Base-by-base conservation (phyloP, 2,797 vertebrate genomes). In the Bradypus variegatus region DNA sequence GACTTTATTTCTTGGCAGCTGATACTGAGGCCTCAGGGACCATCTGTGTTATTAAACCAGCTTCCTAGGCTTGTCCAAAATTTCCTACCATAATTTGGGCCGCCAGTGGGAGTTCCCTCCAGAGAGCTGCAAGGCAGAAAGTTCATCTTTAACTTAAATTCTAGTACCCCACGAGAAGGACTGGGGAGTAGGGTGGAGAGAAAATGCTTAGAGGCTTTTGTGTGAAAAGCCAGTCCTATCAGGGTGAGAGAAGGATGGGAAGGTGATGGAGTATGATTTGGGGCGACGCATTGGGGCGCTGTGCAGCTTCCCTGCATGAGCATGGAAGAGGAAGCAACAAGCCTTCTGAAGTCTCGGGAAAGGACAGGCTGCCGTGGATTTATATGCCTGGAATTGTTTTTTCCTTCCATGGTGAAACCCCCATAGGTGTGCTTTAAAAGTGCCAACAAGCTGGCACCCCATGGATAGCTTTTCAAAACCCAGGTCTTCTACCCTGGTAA, bases 1-100 rank as follows among this genome's bases (percentile, higher is more conserved):
- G 96, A 94, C 94, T 80, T 93, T 95, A 2, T 83, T 96, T 55
- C 83, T 69, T 93, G 94, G 95, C 93, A 94, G 78, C 89, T 97
- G 95, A 97, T 81, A 93, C 86, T 67, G 83, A 85, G 95, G 94
- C 94, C 91, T 85, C 8, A 70, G 96, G 91, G 92, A 95, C 88
- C 91, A 58, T 96, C 87, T 70, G 2, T 89, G 70, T 94, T 96
- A 86, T 95, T 89, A 88, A 93, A 96, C 55, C 75, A 87, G 93
- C 95, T 96, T 94, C 91, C 96, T 96, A 31, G 89, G 75, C 93
- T 96, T 83, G 41, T 94, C 89, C 95, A 58, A 58, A 58, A 23
- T 96, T 94, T n/a, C 77, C 95, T 89, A 88, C 91, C 93, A n/a
- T 92, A 76, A 92, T 94, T 95, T 92, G 78, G 90, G 25, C 78